Base-by-base conservation (phyloP, 2,888 invertebrate genomes). In the Cyrtodaria siliqua region DNA sequence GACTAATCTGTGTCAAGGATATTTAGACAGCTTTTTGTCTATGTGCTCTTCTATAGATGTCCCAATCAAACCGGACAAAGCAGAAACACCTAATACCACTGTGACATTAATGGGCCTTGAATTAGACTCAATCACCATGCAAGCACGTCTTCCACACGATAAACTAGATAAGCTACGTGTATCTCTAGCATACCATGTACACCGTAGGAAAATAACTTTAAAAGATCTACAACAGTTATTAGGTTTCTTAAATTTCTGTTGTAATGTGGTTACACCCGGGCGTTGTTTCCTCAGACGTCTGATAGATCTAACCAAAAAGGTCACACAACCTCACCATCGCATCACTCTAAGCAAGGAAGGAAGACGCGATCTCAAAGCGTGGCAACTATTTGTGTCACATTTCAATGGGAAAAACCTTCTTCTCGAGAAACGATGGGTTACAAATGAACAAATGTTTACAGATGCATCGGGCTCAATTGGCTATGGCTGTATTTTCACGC, bases 341-440 rank as follows among this genome's bases (percentile, higher is more conserved):
- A 67, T 70, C 4, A 69, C 69, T 12, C 57, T 80, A 2, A 67
- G 49, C 26, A 52, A 42, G 3, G 64, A 62, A 12, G 61, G 71
- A 20, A 23, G 68, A 6, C 9, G 18, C 24, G 72, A 80, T 33
- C 2, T 80, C 0, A 1, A 18, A 6, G 74, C 74, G 16, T 79
- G 74, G 74, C 12, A 23, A 12, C 12, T 70, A 18, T 74, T 79
- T 38, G 20, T 67, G 26, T 26, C 50, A 1, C 62, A 74, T 70
- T 79, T 79, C 53, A 79, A 79, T 71, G 79, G 71, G 9, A 50
- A 55, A 47, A 55, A 33, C 2, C 26, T 79, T 4, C 38, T 79
- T 2, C 33, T 49, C n/a, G 24, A 70, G 2, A 18, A 66, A 40
- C 16, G 50, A 14, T 76, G 75, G 75, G 18, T 60, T 6, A 18